Conservation (phyloP, 2,797 vertebrate species). For the Hafferia zeledoni region DNA sequence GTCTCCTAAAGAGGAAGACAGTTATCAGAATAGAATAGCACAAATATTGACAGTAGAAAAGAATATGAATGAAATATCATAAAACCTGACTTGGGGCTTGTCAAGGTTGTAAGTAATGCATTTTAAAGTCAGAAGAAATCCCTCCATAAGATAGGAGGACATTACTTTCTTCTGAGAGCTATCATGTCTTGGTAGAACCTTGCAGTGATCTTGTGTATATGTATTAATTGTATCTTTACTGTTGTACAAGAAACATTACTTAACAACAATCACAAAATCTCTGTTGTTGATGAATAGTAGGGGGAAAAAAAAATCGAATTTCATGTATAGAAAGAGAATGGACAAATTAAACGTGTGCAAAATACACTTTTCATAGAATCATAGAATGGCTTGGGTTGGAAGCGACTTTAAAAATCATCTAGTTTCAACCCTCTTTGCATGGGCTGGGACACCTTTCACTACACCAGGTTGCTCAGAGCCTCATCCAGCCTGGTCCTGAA, state of each 20-base stretch:
- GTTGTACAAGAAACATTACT: not conserved
- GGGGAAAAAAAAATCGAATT: not conserved
- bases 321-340: not conserved
- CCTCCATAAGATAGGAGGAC: not conserved
- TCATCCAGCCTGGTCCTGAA: not conserved
- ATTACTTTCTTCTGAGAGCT: not conserved
- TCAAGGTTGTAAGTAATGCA: not conserved
- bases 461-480: not conserved
- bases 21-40: not conserved
- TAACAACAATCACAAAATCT: not conserved
- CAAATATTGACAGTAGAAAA: not conserved
- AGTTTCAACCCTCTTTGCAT: not conserved
- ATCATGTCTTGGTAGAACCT: not conserved
- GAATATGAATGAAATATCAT: not conserved
- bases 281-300: not conserved
- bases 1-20: not conserved
- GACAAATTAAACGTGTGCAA: not conserved
- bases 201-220: not conserved
- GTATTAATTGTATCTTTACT: not conserved
- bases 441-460: not conserved
- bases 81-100: not conserved
- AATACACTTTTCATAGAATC: not conserved
- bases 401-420: not conserved
- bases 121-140: not conserved
- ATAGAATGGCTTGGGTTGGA: not conserved